Conservation (phyloP, 2,797 vertebrate genomes). For the Luscinia luscinia region DNA sequence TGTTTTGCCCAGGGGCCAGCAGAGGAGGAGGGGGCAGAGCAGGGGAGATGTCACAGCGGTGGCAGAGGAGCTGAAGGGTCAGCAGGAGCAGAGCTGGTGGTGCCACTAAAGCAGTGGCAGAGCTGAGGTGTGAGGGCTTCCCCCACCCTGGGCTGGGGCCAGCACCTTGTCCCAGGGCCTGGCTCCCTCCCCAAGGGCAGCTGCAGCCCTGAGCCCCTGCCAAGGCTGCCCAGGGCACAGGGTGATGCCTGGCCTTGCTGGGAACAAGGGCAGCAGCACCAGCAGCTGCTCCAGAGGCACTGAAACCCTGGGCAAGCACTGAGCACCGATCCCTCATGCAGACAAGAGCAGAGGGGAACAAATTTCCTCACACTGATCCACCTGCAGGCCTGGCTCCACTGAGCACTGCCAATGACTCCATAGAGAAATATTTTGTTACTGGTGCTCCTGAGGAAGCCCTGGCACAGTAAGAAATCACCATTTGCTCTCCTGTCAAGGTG, state of each 20-base stretch:
- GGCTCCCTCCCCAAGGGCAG: background rate
- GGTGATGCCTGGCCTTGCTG: background rate
- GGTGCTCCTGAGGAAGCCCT: background rate
- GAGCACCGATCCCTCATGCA: background rate
- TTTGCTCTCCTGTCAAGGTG: background rate
- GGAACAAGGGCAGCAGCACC: background rate
- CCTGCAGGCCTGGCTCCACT: background rate
- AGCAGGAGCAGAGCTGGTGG: background rate
- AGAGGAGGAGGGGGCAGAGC: background rate
- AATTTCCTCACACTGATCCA: constrained; percentile 25
- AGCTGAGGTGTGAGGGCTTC: background rate
- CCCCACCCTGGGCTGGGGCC: background rate
- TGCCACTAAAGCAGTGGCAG: background rate
- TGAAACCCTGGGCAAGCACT: background rate
- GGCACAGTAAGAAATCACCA: background rate
- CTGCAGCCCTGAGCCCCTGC: background rate
- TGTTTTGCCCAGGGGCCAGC: background rate
- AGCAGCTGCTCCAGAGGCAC: background rate
- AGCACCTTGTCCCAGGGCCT: background rate
- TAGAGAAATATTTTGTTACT: background rate
- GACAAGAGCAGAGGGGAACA: background rate
- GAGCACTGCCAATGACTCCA: constrained; percentile 10
- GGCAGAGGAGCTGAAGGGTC: background rate
- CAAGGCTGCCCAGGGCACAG: background rate
- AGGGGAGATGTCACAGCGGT: rapidly evolving